phyloP scores from a whole-genome alignment of 2,797 vertebrate species.

The Pseudopleuronectes americanus region DNA sequence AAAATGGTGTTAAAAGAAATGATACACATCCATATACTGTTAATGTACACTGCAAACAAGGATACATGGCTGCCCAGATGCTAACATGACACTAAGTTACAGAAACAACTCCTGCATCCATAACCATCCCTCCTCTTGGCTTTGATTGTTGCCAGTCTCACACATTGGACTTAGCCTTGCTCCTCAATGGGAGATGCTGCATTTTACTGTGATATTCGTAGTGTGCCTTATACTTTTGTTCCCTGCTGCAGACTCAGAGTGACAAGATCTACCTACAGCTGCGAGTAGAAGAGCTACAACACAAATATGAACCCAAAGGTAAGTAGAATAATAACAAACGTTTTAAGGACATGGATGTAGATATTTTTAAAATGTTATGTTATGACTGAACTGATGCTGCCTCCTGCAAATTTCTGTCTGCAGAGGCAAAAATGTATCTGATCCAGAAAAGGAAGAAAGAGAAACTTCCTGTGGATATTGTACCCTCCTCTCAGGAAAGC shows the following conservation, averaged over 20 bases:
- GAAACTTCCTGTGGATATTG: slow-evolving; percentile 81
- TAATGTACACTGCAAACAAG: no score
- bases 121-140: background rate
- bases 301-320: slow-evolving; percentile 95
- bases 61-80: no score
- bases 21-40: no score
- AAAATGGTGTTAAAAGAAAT: no score
- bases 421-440: slow-evolving; percentile 81
- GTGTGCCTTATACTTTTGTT: background rate
- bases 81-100: background rate
- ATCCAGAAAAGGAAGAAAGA: slow-evolving; percentile 86
- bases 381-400: background rate
- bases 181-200: no score
- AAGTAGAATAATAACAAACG: slow-evolving; percentile 16
- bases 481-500: slow-evolving; percentile 8
- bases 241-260: slow-evolving; percentile 77
- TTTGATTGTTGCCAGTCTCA: background rate
- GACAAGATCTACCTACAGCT: slow-evolving; percentile 92
- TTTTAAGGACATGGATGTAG: background rate
- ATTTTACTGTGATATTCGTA: background rate
- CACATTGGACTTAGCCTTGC: background rate
- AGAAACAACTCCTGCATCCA: background rate
- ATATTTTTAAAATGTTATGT: background rate
- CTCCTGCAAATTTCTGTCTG: slow-evolving; percentile 16
- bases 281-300: slow-evolving; percentile 89